These are phyloP conservation scores for Tetranychus piercei DNA, from an alignment of 2,888 invertebrate species.

Conservation along the genomic window DNA sequence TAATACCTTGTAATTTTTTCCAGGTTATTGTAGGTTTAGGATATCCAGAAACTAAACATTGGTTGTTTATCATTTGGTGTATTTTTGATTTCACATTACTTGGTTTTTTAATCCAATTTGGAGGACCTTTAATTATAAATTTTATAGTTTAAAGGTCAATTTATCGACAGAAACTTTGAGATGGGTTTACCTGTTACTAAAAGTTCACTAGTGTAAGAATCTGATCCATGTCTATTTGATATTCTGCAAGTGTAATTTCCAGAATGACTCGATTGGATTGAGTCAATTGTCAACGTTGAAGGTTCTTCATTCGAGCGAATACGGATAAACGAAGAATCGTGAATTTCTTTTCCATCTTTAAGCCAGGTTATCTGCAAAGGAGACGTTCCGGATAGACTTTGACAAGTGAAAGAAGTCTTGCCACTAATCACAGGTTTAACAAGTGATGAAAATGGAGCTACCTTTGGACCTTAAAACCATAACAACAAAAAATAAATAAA, in stretches of 20 bases:
- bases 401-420: background rate
- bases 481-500: background rate
- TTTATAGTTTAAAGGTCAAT: background rate
- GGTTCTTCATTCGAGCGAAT: background rate
- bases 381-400: background rate
- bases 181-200: background rate
- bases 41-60: background rate
- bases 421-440: background rate
- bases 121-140: background rate
- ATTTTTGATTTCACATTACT: background rate
- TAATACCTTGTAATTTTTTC: background rate
- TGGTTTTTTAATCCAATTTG: background rate
- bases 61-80: background rate
- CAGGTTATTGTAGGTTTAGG: background rate
- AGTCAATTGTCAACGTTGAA: conserved; percentile 23
- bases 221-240: background rate
- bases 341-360: background rate
- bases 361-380: background rate
- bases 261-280: conserved; percentile 25
- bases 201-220: background rate
- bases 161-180: background rate
- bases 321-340: background rate
- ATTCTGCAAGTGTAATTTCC: conserved; percentile 28
- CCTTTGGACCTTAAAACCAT: background rate
- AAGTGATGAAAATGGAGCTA: background rate